Percentiles rank a stretch among this genome's conserved stretches.
phyloP scores from a whole-genome alignment of 2,113 vertebrate species.

The Holacanthus passer region DNA sequence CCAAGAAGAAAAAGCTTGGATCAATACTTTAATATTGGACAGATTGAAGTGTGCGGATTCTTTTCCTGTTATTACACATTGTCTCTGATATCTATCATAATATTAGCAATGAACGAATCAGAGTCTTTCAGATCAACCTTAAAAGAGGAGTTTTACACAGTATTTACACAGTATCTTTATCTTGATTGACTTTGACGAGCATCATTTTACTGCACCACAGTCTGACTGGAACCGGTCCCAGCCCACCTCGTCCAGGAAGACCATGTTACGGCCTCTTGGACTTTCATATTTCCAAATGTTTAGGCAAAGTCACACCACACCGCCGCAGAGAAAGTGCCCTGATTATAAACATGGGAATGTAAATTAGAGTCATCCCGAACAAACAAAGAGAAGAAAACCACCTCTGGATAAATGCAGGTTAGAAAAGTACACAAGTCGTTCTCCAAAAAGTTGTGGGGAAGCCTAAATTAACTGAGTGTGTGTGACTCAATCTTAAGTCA shows the following conservation, averaged over 20 bases:
- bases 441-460: not conserved
- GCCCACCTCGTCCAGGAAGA: not conserved
- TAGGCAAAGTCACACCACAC: not conserved
- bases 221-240: not conserved
- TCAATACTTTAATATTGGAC: not conserved
- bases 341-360: conserved; percentile 5
- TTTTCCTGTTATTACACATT: not conserved
- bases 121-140: not conserved
- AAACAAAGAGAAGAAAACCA: not conserved
- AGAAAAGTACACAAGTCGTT: not conserved
- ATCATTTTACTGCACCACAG: not conserved
- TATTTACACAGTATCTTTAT: not conserved
- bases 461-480: not conserved
- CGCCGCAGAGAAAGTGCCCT: not conserved
- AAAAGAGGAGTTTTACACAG: no score
- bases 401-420: not conserved
- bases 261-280: not conserved
- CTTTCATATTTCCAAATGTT: not conserved
- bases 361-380: not conserved
- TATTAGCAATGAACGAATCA: not conserved
- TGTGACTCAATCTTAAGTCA: not conserved
- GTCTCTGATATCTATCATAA: not conserved
- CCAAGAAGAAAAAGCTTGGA: not conserved
- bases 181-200: not conserved
- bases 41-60: not conserved